Evolutionary conservation across 1,140 invertebrate species (phyloP).

Genomic region (Mya arenaria): DNA sequence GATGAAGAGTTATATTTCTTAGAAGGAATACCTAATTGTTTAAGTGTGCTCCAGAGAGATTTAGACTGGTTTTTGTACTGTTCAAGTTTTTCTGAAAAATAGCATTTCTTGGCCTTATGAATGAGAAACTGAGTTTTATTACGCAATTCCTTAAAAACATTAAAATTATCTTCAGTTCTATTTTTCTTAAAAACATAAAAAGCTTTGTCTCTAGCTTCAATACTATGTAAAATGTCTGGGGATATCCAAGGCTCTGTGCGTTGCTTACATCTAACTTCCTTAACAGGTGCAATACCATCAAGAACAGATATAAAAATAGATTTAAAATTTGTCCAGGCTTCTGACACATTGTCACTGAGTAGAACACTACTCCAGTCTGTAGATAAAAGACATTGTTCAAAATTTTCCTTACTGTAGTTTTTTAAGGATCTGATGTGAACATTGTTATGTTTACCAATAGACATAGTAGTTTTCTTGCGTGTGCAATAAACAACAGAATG

Average conservation of each 20-base stretch:
- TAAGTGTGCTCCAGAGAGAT: too few relatives aligned
- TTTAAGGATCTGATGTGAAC: neutral
- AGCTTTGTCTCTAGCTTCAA: too few relatives aligned
- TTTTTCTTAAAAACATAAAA: neutral
- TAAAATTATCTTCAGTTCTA: neutral
- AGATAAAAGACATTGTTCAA: neutral
- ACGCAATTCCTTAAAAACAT: neutral
- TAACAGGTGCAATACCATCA: neutral
- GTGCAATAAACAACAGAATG: constrained; percentile 5
- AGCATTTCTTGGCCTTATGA: constrained; percentile 1
- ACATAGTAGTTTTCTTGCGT: neutral
- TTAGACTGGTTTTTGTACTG: neutral
- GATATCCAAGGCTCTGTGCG: neutral
- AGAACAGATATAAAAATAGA: neutral
- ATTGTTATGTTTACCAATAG: constrained; percentile 8
- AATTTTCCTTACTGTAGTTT: constrained; percentile 27
- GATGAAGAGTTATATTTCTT: too few relatives aligned
- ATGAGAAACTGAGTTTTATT: neutral
- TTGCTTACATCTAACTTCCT: neutral
- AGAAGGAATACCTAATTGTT: too few relatives aligned
- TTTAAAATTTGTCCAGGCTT: constrained; percentile 19
- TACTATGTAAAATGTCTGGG: neutral
- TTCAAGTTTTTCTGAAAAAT: neutral
- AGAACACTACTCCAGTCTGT: constrained; percentile 23
- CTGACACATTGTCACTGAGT: neutral